Conservation (phyloP, 2,113 vertebrate genomes). For the Serilophus lunatus region DNA sequence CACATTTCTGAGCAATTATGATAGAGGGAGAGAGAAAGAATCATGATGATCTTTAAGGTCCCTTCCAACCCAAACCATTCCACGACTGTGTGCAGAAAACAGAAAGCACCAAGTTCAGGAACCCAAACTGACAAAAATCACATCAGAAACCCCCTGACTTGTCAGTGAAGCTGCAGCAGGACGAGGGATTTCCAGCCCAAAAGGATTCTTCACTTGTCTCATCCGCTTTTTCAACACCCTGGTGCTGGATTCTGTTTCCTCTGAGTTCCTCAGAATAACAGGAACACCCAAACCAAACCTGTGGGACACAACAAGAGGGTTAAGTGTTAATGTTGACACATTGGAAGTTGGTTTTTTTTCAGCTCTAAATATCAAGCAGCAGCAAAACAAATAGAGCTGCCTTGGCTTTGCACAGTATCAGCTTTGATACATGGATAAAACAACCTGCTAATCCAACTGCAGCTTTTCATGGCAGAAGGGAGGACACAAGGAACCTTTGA, state of each 20-base stretch:
- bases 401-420: not conserved
- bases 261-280: conserved; percentile 89
- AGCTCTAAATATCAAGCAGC: not conserved
- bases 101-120: not conserved
- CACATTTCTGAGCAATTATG: not conserved
- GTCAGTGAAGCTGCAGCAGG: conserved; percentile 75
- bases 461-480: not conserved
- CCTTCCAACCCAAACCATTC: not conserved
- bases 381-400: not conserved
- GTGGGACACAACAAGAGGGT: not conserved
- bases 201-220: conserved; percentile 94
- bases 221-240: conserved; percentile 86
- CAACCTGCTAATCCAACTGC: not conserved
- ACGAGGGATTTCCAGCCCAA: conserved; percentile 79
- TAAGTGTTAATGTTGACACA: not conserved
- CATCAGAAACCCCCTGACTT: conserved; percentile 72
- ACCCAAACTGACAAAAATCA: not conserved
- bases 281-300: conserved; percentile 95
- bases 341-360: not conserved
- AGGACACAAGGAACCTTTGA: not conserved
- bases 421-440: not conserved
- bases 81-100: not conserved
- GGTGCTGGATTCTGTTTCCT: conserved; percentile 78
- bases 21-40: not conserved
- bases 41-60: not conserved